Conservation (phyloP, 1,140 invertebrate genomes). For the Drosophila varians region DNA sequence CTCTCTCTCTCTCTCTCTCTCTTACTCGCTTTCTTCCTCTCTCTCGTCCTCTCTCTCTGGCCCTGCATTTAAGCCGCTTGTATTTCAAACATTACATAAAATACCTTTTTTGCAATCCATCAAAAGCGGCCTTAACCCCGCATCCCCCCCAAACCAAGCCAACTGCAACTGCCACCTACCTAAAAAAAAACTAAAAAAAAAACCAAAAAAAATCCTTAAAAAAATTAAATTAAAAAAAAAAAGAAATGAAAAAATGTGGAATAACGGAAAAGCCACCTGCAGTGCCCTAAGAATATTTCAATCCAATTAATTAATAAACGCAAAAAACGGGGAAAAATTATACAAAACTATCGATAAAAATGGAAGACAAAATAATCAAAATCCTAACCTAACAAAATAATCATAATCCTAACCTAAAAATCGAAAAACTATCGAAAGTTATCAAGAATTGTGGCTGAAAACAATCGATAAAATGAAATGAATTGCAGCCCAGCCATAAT, state of each 20-base stretch:
- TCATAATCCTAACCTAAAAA: no score
- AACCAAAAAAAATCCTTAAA: neutral
- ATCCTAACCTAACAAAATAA: no score
- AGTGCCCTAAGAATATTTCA: conserved; percentile 50
- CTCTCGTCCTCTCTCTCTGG: no score
- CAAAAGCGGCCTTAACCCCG: conserved; percentile 45
- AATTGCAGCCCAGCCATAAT: neutral
- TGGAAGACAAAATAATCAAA: no score
- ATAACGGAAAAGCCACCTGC: conserved; percentile 16
- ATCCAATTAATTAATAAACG: conserved; percentile 65
- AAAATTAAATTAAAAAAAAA: neutral
- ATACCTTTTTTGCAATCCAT: conserved; percentile 77
- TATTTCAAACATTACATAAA: conserved; percentile 60
- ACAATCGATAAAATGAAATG: neutral
- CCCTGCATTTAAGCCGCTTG: neutral
- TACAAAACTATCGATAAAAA: neutral
- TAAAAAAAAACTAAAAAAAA: neutral
- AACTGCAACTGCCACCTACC: conserved; percentile 1
- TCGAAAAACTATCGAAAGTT: no score
- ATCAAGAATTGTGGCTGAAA: no score
- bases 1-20: conserved; percentile 2
- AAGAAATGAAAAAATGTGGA: neutral
- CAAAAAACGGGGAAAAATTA: neutral
- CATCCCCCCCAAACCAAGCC: neutral
- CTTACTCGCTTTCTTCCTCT: no score